These are phyloP conservation scores for Phocoena phocoena DNA, from an alignment of 2,113 vertebrate species.

Conservation along the genomic window DNA sequence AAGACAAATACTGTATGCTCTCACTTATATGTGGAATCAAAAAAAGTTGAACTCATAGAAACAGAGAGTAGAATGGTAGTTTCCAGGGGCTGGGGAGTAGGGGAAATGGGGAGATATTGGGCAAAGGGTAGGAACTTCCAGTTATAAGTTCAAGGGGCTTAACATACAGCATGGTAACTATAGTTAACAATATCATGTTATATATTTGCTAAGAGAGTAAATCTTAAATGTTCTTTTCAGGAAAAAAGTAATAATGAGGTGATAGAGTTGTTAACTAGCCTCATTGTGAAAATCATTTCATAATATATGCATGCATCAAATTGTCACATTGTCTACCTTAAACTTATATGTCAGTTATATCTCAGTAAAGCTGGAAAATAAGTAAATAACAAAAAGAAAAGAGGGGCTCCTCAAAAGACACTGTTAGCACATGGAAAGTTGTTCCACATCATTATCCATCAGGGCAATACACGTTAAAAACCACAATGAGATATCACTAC, in stretches of 20 bases:
- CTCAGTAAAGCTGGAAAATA: slow-evolving; percentile 2
- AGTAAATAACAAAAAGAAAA: background rate
- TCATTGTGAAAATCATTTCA: background rate
- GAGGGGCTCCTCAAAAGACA: background rate
- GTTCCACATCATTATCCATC: background rate
- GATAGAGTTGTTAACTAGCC: background rate
- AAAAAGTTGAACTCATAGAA: background rate
- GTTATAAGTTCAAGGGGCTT: background rate
- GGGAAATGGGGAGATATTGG: background rate
- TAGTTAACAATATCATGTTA: background rate
- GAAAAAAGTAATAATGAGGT: background rate
- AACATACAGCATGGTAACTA: background rate
- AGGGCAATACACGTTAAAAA: background rate
- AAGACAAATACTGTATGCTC: background rate
- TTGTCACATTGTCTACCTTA: background rate
- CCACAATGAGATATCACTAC: background rate
- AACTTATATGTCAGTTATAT: background rate
- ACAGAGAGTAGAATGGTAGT: background rate
- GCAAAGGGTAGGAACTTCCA: background rate
- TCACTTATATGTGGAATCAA: background rate
- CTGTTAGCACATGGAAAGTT: background rate
- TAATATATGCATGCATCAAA: background rate
- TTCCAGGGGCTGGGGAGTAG: background rate
- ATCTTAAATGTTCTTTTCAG: background rate
- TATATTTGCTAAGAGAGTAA: background rate